Evolutionary conservation across 1,140 invertebrate genomes (phyloP).

Genomic region (Colletes gigas): DNA sequence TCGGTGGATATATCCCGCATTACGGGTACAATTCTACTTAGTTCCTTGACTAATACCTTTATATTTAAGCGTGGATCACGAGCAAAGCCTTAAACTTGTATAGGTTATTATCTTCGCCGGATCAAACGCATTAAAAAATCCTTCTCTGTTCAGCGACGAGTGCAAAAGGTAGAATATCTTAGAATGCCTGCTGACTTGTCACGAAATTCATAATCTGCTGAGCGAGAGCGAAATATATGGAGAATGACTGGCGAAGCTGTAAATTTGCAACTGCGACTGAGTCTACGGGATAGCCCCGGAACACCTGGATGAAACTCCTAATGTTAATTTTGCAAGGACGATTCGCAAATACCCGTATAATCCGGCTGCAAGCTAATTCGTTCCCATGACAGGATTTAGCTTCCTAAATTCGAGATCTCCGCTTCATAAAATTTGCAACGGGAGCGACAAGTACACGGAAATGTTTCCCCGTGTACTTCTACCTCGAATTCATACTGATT

Average conservation of each 20-base stretch:
- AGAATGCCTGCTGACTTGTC: no score
- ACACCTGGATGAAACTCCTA: slow-evolving; percentile 21
- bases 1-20: background rate
- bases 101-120: background rate
- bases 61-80: background rate
- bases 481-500: background rate
- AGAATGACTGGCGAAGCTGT: background rate
- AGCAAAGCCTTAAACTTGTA: background rate
- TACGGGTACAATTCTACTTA: background rate
- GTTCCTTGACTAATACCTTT: background rate
- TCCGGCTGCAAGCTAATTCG: slow-evolving; percentile 37
- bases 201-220: background rate
- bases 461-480: background rate
- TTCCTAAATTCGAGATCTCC: slow-evolving; percentile 28
- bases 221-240: background rate
- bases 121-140: no score
- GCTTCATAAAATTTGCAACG: slow-evolving; percentile 44
- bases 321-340: slow-evolving; percentile 50
- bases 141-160: no score
- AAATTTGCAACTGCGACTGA: slow-evolving; percentile 16
- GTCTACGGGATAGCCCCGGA: background rate
- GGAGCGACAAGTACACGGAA: background rate
- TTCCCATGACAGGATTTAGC: slow-evolving; percentile 42
- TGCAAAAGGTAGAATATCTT: no score
- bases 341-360: slow-evolving; percentile 45